Percentiles rank a stretch among this genome's conserved stretches.
Conservation (phyloP, 2,797 vertebrate genomes). For the Helostoma temminkii region DNA sequence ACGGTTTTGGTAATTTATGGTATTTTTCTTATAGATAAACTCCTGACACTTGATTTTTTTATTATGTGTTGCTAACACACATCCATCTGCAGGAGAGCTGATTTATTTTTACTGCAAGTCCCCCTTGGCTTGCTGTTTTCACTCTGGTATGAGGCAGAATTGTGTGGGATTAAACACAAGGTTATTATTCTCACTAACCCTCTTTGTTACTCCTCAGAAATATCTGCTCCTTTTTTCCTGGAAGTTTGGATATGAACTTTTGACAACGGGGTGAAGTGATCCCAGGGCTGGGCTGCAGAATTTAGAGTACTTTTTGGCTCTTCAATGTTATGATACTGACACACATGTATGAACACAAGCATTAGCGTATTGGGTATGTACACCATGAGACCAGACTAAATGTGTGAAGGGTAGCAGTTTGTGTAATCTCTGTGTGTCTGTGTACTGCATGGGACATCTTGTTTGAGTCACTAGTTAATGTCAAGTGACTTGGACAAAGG, state of each 20-base stretch:
- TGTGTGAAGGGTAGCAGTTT: conserved; percentile 6
- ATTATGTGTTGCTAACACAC: conserved; percentile 27
- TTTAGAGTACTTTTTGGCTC: conserved; percentile 48
- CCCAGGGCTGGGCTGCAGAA: conserved; percentile 67
- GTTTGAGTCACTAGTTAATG: conserved; percentile 27
- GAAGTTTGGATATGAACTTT: conserved; percentile 78
- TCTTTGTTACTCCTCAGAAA: conserved; percentile 75
- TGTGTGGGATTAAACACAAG: conserved; percentile 71
- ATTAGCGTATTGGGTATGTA: conserved; percentile 3
- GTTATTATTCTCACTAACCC: conserved; percentile 70
- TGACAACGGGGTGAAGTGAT: conserved; percentile 71
- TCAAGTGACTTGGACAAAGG: not conserved
- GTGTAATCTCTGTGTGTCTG: conserved; percentile 20
- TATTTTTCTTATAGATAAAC: conserved; percentile 14
- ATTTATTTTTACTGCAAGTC: conserved; percentile 55
- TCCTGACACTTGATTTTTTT: conserved; percentile 20
- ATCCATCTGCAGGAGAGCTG: conserved; percentile 33
- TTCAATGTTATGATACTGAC: conserved; percentile 44
- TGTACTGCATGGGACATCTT: conserved; percentile 8
- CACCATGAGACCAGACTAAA: conserved; percentile 12
- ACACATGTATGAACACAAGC: not conserved
- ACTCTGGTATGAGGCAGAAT: conserved; percentile 50
- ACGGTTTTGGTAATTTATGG: not conserved
- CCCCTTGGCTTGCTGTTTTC: conserved; percentile 39
- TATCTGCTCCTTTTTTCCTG: conserved; percentile 71